Evolutionary conservation across 2,888 invertebrate species (phyloP).

Genomic region (Bursaphelenchus okinawaensis): DNA sequence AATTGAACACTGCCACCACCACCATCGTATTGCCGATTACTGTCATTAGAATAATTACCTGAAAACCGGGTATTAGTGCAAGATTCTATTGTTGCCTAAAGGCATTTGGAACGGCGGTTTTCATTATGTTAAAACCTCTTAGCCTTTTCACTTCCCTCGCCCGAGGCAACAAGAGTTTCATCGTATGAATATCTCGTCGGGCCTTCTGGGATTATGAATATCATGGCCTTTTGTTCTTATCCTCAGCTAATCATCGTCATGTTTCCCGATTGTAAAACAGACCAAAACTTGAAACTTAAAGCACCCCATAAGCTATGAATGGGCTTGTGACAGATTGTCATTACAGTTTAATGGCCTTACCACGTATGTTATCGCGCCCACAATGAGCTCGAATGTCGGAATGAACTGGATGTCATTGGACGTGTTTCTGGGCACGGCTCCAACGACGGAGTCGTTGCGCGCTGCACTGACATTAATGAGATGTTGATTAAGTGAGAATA

Average conservation of each 20-base stretch:
- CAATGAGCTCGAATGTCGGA: conserved; percentile 51
- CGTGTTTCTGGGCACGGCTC: neutral
- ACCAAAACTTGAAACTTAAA: no score
- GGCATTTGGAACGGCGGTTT: neutral
- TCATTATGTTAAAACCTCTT: conserved; percentile 5
- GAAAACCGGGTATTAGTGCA: no score
- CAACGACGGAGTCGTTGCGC: conserved; percentile 2
- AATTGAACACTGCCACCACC: conserved; percentile 89
- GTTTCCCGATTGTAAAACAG: neutral
- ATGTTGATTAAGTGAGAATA: conserved; percentile 28
- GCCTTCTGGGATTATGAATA: neutral
- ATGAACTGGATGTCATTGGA: conserved; percentile 14
- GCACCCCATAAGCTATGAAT: neutral
- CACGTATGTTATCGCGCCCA: conserved; percentile 69
- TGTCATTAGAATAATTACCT: conserved; percentile 77
- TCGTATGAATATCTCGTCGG: neutral
- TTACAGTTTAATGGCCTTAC: no score
- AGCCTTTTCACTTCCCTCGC: neutral
- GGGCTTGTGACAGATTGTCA: neutral
- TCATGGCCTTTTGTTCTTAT: neutral
- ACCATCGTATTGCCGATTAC: conserved; percentile 86
- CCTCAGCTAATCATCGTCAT: neutral
- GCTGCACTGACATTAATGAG: conserved; percentile 17
- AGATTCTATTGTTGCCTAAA: conserved; percentile 6
- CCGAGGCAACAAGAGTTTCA: neutral